A percentile compares a stretch with the other conserved stretches of the same genome.
These are phyloP conservation scores for Nomada ferruginata DNA, from an alignment of 2,888 invertebrate genomes.

Conservation along the genomic window DNA sequence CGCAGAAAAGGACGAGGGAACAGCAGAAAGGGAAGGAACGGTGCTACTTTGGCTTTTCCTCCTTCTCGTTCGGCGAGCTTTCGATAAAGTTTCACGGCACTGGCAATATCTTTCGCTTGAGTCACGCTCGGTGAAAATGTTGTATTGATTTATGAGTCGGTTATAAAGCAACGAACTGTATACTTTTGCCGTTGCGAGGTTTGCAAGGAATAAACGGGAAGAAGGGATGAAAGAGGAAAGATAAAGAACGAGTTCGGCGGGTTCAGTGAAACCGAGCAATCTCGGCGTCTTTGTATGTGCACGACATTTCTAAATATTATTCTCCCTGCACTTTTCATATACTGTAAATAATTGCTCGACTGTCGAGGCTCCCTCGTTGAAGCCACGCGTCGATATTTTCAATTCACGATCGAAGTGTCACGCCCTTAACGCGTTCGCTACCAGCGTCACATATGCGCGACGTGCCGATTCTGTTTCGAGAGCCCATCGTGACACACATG, in stretches of 20 bases:
- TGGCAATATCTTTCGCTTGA: conserved; percentile 74
- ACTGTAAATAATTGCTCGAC: neutral
- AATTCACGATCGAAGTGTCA: neutral
- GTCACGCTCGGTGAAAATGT: conserved; percentile 74
- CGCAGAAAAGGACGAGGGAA: neutral
- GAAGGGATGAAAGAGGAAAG: conserved; percentile 37
- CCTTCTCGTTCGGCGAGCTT: conserved; percentile 71
- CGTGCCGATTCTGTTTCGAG: too few relatives aligned
- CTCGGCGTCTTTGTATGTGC: conserved; percentile 25
- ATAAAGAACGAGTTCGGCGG: conserved; percentile 53
- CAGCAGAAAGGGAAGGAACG: neutral
- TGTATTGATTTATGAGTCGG: conserved; percentile 74
- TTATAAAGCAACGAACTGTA: conserved; percentile 68
- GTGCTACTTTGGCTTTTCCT: conserved; percentile 65
- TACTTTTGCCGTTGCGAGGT: conserved; percentile 49
- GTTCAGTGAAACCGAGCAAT: conserved; percentile 48
- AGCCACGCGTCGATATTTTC: neutral
- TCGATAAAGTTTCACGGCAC: conserved; percentile 80
- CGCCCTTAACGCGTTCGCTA: too few relatives aligned
- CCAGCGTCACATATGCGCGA: too few relatives aligned
- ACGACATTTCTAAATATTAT: conserved; percentile 28
- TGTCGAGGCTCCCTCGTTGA: neutral
- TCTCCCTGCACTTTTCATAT: neutral
- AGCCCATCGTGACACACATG: too few relatives aligned
- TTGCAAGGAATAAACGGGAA: conserved; percentile 28